Base-by-base conservation (phyloP, 2,113 vertebrate genomes). In the Trinectes maculatus region DNA sequence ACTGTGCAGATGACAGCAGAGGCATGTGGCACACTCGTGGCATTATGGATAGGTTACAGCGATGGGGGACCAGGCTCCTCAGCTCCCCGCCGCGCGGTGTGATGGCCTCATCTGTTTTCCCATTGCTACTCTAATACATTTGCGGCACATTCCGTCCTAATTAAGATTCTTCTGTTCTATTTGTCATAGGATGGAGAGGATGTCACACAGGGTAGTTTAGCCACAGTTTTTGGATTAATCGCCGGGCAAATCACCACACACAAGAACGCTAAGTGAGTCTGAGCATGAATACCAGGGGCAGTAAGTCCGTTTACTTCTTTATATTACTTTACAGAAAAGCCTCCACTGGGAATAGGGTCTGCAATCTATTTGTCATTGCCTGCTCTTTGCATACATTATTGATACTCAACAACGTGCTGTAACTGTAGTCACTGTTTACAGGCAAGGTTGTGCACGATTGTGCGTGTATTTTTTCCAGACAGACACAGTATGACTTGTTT, bases 41-140 rank as follows among this genome's bases (percentile, higher is more conserved):
- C 74, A 74, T 91, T 91, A 91, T 89, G 87, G 85, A 90, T 90
- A 80, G 85, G 84, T 82, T 83, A 72, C 71, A 71, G 78, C 58
- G 55, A 84, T 84, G 84, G 85, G 86, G 88, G 86, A 87, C 64
- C 82, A 46, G 71, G 70, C 85, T 85, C 73, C 85, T 86, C 82
- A 76, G 80, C 72, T 83, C 82, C 91, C 89, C 74, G 88, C 87
- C 77, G 90, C 39, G 90, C 44, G 57, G 37, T 65, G 83, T 88
- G 89, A 91, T 82, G 83, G 87, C 80, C 90, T 91, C 89, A 90
- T 92, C 90, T 85, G 89, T 92, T 91, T 85, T 82, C 82, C 82
- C 87, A 79, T 90, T 66, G 85, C 85, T 74, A 28, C 81, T 77
- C 87, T 85, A 87, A 89, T 90, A 87, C 82, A 91, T 89, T 84